Conservation (phyloP, 1,140 invertebrate species). For the Lasioglossum baleicum region DNA sequence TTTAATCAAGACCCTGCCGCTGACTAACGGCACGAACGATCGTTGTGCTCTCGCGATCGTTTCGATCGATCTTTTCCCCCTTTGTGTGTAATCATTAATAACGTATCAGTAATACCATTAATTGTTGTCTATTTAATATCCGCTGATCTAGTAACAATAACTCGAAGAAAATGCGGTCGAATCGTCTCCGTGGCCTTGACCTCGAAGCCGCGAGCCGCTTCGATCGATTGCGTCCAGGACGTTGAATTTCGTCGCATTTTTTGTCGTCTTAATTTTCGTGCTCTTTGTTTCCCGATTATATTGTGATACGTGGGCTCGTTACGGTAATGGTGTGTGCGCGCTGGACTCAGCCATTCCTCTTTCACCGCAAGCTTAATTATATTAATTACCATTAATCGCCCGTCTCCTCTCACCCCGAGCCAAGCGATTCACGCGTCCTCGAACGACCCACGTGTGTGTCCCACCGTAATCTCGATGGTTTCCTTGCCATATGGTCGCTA, state of each 20-base stretch:
- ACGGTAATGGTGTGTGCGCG: slow-evolving; percentile 53
- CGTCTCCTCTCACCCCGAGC: slow-evolving; percentile 1
- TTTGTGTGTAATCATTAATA: slow-evolving; percentile 52
- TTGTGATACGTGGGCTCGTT: slow-evolving; percentile 56
- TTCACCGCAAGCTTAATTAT: slow-evolving; percentile 55
- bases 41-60: slow-evolving; percentile 37
- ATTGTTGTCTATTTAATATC: slow-evolving; percentile 50
- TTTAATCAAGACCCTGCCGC: slow-evolving; percentile 68
- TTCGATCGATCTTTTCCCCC: slow-evolving; percentile 21
- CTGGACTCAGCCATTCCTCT: slow-evolving; percentile 64
- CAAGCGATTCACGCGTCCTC: slow-evolving; percentile 2
- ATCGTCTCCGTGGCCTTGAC: background rate
- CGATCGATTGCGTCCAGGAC: background rate
- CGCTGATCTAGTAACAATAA: slow-evolving; percentile 56
- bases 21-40: slow-evolving; percentile 70
- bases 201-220: background rate
- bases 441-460: background rate
- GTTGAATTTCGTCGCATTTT: background rate
- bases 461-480: background rate
- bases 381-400: slow-evolving; percentile 58
- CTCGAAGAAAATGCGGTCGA: background rate
- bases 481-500: slow-evolving; percentile 23
- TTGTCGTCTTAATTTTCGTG: background rate
- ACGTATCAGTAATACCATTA: slow-evolving; percentile 44
- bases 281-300: slow-evolving; percentile 7